Conservation (phyloP, 2,113 vertebrate genomes). For the Tor tambroides region DNA sequence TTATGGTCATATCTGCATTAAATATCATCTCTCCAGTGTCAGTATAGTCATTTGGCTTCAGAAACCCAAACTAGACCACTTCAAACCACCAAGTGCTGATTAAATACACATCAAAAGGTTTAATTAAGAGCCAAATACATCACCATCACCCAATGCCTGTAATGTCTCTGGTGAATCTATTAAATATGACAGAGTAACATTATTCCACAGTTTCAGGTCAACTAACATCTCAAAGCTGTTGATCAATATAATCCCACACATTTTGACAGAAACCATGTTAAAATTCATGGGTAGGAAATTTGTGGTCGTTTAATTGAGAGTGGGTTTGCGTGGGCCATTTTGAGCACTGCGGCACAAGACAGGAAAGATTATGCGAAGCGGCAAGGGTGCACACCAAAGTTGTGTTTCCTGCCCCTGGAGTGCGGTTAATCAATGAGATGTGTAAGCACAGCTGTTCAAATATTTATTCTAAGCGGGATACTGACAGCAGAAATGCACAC, state of each 20-base stretch:
- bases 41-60: not conserved
- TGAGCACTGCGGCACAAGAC: not conserved
- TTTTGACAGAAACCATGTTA: no score
- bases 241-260: not conserved
- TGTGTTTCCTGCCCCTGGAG: constrained; percentile 57
- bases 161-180: not conserved
- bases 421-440: constrained; percentile 57
- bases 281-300: not conserved
- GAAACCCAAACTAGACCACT: not conserved
- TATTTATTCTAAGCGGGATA: constrained; percentile 64
- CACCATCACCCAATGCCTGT: not conserved
- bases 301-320: not conserved
- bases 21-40: no score
- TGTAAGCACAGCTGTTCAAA: constrained; percentile 61
- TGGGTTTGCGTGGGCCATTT: not conserved
- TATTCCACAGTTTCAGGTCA: not conserved
- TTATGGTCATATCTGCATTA: no score
- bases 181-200: not conserved
- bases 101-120: not conserved
- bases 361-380: constrained; percentile 51
- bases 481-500: constrained; percentile 51
- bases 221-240: not conserved
- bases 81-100: not conserved
- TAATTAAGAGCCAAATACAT: not conserved
- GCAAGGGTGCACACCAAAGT: constrained; percentile 58